phyloP scores from a whole-genome alignment of 2,113 vertebrate genomes.

The Perca fluviatilis region DNA sequence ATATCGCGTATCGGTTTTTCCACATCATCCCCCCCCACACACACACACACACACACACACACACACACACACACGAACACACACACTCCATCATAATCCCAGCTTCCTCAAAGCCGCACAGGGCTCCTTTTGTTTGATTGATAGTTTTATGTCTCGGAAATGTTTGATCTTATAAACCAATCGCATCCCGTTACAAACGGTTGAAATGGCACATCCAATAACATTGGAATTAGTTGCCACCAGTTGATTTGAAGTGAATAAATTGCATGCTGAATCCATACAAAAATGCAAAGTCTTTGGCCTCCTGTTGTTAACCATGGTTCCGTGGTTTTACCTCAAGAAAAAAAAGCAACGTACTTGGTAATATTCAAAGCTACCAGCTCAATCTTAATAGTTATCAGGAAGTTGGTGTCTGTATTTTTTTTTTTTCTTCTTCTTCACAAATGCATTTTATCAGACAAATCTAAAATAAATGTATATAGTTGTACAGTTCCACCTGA shows the following conservation, averaged over 20 bases:
- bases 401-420: too few species aligned
- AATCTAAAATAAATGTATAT: too few species aligned
- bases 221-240: neutral
- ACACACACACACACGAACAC: too few species aligned
- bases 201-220: neutral
- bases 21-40: neutral
- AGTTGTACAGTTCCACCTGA: too few species aligned
- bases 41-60: too few species aligned
- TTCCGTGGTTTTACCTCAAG: neutral
- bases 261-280: neutral
- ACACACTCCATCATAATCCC: neutral
- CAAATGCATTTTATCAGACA: too few species aligned
- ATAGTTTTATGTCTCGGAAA: neutral
- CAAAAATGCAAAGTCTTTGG: neutral
- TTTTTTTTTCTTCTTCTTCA: too few species aligned
- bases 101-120: neutral
- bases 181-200: neutral
- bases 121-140: neutral
- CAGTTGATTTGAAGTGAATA: neutral
- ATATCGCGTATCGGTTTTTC: neutral
- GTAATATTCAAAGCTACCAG: neutral
- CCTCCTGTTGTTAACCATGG: neutral
- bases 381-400: neutral
- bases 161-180: neutral
- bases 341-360: neutral